Base-by-base conservation (phyloP, 1,140 invertebrate genomes). In the Heliconius himera region DNA sequence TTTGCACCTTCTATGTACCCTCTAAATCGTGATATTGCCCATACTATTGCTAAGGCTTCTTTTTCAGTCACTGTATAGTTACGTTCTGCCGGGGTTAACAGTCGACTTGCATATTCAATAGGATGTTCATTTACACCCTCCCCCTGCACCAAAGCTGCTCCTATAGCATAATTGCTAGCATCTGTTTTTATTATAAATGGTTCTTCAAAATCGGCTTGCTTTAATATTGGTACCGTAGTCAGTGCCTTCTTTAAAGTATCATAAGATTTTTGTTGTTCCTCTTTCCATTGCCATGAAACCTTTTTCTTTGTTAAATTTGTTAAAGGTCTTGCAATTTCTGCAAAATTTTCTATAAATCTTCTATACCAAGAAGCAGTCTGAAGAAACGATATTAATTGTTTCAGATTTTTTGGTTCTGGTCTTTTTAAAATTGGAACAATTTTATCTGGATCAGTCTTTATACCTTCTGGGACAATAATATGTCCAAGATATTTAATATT, bases 21-120 rank as follows among this genome's bases (percentile, higher is more conserved):
- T 60, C 88, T 49, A 56, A 95, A 95, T 76, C 93, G 86, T 22
- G 89, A 82, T 1, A 95, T 83, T 0, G 92, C 92, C 87, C 89
- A 93, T 0, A 95, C 83, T 8, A 96, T 84, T 0, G 94, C 95
- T 5, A 95, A 83, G 36, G 88, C 90, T 85, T 95, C 95, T 77
- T 86, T 80, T 79, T 95, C 95, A 4, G 90, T 94, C 6, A 85
- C 89, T 5, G 85, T 81, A 74, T 95, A 95, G 66, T 95, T 95
- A 41, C 79, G 79, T 85, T 96, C 95, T 11, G 92, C 83, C 8
- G 74, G 38, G 36, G 73, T 88, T 8, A 96, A 78, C 8, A 86
- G 78, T 22, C 93, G 74, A 51, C 89, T 85, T 9, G 92, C 91
- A 82, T 95, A 95, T 33, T 93, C 92, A 8, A 95, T 86, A 0